phyloP scores from a whole-genome alignment of 1,140 invertebrate species.

The Aphaenogaster floridana region DNA sequence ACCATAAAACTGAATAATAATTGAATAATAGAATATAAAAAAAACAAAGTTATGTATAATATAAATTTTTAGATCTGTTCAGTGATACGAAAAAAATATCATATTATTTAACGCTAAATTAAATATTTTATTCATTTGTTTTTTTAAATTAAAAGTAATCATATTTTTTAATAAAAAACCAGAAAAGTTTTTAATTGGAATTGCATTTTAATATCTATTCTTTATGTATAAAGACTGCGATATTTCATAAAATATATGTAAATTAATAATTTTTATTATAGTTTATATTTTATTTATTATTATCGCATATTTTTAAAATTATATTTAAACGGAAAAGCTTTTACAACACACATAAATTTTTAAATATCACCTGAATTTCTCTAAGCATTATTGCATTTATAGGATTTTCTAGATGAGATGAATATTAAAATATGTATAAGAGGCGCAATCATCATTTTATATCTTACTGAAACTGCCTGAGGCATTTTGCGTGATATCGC shows the following conservation, averaged over 20 bases:
- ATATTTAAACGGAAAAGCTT: not conserved
- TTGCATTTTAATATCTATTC: not conserved
- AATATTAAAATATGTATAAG: conserved; percentile 21
- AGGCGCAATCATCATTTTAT: not conserved
- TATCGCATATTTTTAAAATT: not conserved
- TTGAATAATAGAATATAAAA: conserved; percentile 70
- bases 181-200: conserved; percentile 27
- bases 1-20: conserved; percentile 75
- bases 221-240: not conserved
- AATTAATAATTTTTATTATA: not conserved
- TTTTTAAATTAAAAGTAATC: conserved; percentile 30
- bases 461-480: not conserved
- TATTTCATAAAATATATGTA: not conserved
- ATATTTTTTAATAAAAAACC: conserved; percentile 18
- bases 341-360: not conserved
- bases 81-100: not conserved
- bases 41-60: not conserved
- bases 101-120: not conserved
- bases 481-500: not conserved
- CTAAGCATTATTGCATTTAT: not conserved
- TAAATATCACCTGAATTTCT: not conserved
- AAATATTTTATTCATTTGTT: not conserved
- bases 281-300: not conserved
- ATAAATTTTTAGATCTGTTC: conserved; percentile 18
- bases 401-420: not conserved